A percentile compares a stretch with the other conserved stretches of the same genome.
Conservation (phyloP, 2,888 invertebrate genomes). For the Diplolepis rosae region DNA sequence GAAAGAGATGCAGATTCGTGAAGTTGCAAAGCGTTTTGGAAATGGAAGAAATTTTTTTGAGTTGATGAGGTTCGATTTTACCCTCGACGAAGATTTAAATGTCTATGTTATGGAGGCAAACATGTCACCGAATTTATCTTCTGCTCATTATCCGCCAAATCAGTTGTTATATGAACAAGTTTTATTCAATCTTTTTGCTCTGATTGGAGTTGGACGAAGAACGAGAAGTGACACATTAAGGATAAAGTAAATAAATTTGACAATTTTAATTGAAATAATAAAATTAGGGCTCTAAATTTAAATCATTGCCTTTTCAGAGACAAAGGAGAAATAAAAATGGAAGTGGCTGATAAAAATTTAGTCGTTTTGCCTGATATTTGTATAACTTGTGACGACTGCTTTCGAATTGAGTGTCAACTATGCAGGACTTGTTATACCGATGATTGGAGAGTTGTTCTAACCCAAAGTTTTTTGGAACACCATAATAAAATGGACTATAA, state of each 20-base stretch:
- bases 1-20: slow-evolving; percentile 83
- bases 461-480: slow-evolving; percentile 86
- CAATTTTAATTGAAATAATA: not conserved
- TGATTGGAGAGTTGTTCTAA: slow-evolving; percentile 77
- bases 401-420: slow-evolving; percentile 81
- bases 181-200: slow-evolving; percentile 85
- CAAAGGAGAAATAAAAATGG: slow-evolving; percentile 77
- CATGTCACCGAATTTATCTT: slow-evolving; percentile 98
- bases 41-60: slow-evolving; percentile 87
- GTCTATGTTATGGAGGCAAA: slow-evolving; percentile 96
- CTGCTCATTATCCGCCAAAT: slow-evolving; percentile 93
- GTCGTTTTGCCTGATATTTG: slow-evolving; percentile 85
- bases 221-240: slow-evolving; percentile 71
- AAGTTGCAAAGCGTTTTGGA: slow-evolving; percentile 75
- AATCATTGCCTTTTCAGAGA: slow-evolving; percentile 48
- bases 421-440: slow-evolving; percentile 85
- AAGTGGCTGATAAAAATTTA: slow-evolving; percentile 86
- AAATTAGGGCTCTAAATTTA: no score
- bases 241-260: slow-evolving; percentile 67
- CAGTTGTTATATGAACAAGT: slow-evolving; percentile 93
- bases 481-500: slow-evolving; percentile 86
- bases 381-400: slow-evolving; percentile 78
- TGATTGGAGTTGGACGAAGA: slow-evolving; percentile 83
- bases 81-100: slow-evolving; percentile 89
- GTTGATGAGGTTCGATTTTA: slow-evolving; percentile 94